Evolutionary conservation across 2,113 vertebrate genomes (phyloP), one percentile per base, ranked within the genome.

Genomic region (Corythaixoides concolor): DNA sequence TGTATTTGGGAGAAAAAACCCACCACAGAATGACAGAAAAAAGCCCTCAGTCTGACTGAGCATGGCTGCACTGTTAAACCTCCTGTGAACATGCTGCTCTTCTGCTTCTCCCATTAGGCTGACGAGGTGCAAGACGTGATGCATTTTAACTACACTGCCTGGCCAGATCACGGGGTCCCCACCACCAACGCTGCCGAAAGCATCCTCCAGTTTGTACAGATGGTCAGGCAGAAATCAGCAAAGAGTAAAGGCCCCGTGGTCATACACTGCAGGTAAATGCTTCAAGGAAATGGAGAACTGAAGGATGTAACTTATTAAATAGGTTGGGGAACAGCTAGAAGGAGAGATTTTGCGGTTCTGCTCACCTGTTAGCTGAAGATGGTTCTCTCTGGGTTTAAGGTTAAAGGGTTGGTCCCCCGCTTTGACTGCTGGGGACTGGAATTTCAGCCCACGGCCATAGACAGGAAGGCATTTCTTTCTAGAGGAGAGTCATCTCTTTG

Each of bases 131-230:
- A 98, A 92, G 99, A 99, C 0, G 98, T 99, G 76, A 98, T 99
- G 91, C 99, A 99, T 95, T 98, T 99, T 78, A 99, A 99, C 97
- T 99, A 99, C 98, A 99, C 98, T 0, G 99, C 99, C 2, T 99
- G 99, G 99, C 99, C 99, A 0, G 99, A 99, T 80, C 99, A 99
- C 4, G 99, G 99, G 0, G 99, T 99, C 5, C 99, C 99, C 90
- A 99, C 99, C 0, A 98, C 99, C 76, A 99, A 99, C 2, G 98
- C 99, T 62, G 99, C 99, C 0, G 99, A 99, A 73, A 99, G 99
- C 96, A 98, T 99, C 97, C 98, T 99, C 87, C 99, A 99, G 96
- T 99, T 99, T 8, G 99, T 99, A 6, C 98, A 98, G 95, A 98
- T 99, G 83, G 99, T 99, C 79, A 98, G 99, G 37, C 99, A 99